These are phyloP conservation scores for Rhincodon typus DNA, from an alignment of 2,797 vertebrate genomes.

Conservation along the genomic window DNA sequence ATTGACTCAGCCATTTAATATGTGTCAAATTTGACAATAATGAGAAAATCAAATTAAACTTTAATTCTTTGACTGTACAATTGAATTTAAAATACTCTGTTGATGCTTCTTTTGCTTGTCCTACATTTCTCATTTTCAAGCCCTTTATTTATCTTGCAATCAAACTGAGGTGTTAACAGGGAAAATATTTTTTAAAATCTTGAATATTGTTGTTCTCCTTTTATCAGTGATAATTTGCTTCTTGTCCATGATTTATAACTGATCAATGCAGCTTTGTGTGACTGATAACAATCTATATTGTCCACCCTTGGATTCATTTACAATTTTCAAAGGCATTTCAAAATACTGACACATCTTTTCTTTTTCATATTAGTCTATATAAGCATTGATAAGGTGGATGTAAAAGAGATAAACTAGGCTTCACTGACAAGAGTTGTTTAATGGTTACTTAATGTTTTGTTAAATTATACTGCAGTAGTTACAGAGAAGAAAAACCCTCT, in stretches of 20 bases:
- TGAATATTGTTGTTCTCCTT: not conserved
- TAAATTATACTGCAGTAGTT: conserved; percentile 37
- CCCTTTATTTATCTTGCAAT: not conserved
- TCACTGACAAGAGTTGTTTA: not conserved
- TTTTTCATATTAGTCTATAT: not conserved
- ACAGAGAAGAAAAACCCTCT: conserved; percentile 41
- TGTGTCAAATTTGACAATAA: not conserved
- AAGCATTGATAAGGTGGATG: not conserved
- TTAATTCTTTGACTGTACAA: not conserved
- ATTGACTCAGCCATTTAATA: not conserved
- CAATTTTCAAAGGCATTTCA: not conserved
- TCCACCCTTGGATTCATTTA: not conserved
- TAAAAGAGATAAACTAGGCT: not conserved
- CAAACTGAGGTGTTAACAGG: not conserved
- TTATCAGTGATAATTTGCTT: not conserved
- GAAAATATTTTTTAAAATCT: not conserved
- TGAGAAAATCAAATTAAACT: not conserved
- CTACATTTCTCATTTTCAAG: not conserved
- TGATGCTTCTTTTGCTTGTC: not conserved
- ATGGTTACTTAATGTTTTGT: not conserved
- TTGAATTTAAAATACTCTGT: not conserved
- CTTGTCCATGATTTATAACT: not conserved
- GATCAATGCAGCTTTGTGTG: not conserved
- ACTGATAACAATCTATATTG: not conserved
- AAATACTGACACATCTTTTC: not conserved